Percentiles rank a stretch among this genome's conserved stretches.
Conservation (phyloP, 2,797 vertebrate species). For the Mormyrops boulengeri region DNA sequence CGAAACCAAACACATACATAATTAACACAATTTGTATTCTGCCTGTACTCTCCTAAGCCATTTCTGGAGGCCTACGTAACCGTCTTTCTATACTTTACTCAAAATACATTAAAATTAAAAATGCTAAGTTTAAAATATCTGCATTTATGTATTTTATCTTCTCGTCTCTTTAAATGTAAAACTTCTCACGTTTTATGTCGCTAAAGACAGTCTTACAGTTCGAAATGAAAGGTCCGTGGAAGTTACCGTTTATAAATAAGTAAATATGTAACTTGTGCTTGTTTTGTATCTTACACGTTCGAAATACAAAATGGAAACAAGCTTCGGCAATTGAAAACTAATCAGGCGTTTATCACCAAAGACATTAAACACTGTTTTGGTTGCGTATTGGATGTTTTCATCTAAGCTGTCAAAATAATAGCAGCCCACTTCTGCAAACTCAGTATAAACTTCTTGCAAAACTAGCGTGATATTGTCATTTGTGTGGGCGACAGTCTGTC, state of each 20-base stretch:
- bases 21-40: neutral
- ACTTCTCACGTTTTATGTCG: neutral
- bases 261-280: neutral
- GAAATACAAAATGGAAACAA: neutral
- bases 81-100: neutral
- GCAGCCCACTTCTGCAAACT: neutral
- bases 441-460: neutral
- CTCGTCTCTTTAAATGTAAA: neutral
- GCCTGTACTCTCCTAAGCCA: neutral
- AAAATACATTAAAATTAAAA: neutral
- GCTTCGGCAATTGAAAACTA: neutral
- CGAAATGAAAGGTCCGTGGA: neutral
- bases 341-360: neutral
- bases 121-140: neutral
- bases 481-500: neutral
- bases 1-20: neutral
- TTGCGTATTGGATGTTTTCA: neutral
- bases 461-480: neutral
- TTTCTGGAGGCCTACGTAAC: neutral
- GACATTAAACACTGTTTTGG: neutral
- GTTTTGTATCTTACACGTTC: neutral
- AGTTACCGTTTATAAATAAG: neutral
- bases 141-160: neutral
- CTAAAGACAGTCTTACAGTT: neutral
- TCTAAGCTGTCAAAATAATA: neutral